Percentiles rank a stretch among this genome's conserved stretches.
These are phyloP conservation scores for Picus viridis DNA, from an alignment of 2,797 vertebrate genomes.

Conservation along the genomic window DNA sequence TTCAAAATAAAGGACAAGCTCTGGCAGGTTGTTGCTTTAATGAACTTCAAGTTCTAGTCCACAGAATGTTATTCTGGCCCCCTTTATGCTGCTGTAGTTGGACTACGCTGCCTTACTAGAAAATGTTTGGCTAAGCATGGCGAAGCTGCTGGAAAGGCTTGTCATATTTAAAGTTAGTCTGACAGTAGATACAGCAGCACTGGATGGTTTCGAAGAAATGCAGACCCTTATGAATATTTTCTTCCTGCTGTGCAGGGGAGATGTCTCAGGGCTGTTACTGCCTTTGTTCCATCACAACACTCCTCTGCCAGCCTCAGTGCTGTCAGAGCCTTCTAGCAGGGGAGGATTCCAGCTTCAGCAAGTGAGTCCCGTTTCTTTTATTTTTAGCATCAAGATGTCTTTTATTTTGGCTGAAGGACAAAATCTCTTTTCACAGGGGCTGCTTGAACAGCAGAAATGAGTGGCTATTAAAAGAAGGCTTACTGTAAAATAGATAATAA, in stretches of 20 bases:
- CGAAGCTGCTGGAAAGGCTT: not conserved
- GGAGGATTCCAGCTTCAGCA: conserved; percentile 59
- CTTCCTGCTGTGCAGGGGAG: conserved; percentile 23
- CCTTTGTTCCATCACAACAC: conserved; percentile 25
- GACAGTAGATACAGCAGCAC: not conserved
- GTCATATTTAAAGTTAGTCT: not conserved
- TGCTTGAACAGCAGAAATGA: conserved; percentile 69
- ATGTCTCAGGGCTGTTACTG: conserved; percentile 33
- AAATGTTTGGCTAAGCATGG: not conserved
- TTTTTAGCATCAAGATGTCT: conserved; percentile 73
- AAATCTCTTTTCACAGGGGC: conserved; percentile 55
- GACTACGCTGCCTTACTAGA: not conserved
- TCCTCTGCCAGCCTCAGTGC: conserved; percentile 21
- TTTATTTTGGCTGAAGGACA: conserved; percentile 72
- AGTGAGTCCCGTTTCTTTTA: conserved; percentile 68
- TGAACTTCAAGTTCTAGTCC: not conserved
- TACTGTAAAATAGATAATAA: conserved; percentile 66
- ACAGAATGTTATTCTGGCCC: not conserved
- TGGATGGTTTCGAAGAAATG: conserved; percentile 13
- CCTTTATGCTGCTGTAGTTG: not conserved
- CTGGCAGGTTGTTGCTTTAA: not conserved
- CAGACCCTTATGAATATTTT: conserved; percentile 30
- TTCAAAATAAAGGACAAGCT: not conserved
- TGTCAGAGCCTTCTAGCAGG: conserved; percentile 54
- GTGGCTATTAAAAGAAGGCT: conserved; percentile 65